A percentile compares a stretch with the other conserved stretches of the same genome.
These are phyloP conservation scores for Conops quadrifasciatus DNA, from an alignment of 2,888 invertebrate species.

Conservation along the genomic window DNA sequence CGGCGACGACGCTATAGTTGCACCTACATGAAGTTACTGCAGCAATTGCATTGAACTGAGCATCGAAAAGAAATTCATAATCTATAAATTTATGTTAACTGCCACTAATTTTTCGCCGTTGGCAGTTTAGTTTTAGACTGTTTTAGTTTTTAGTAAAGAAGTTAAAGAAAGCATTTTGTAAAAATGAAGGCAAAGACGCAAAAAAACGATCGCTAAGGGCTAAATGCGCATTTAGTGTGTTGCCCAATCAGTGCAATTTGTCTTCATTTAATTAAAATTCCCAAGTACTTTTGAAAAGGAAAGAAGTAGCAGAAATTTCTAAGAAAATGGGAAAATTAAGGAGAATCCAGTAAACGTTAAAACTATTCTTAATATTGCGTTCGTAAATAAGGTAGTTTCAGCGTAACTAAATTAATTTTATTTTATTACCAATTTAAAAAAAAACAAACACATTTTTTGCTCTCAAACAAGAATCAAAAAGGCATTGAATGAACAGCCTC, in stretches of 20 bases:
- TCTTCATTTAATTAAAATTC: no score
- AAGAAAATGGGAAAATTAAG: no score
- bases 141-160: background rate
- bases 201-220: background rate
- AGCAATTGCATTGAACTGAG: slow-evolving; percentile 31
- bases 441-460: slow-evolving; percentile 26
- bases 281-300: background rate
- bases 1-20: slow-evolving; percentile 11
- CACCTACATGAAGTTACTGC: slow-evolving; percentile 14
- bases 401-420: background rate
- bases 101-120: background rate
- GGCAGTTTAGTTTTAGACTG: slow-evolving; percentile 6
- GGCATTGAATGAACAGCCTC: background rate
- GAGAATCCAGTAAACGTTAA: no score
- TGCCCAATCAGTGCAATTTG: background rate
- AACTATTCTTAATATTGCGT: no score
- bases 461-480: background rate
- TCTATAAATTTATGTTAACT: background rate
- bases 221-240: background rate
- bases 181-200: slow-evolving; percentile 22
- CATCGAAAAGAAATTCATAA: background rate
- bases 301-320: slow-evolving; percentile 1
- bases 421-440: background rate
- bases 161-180: slow-evolving; percentile 15
- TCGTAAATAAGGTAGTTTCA: no score